Conservation (phyloP, 2,797 vertebrate genomes). For the Schizopygopsis malacanthus region DNA sequence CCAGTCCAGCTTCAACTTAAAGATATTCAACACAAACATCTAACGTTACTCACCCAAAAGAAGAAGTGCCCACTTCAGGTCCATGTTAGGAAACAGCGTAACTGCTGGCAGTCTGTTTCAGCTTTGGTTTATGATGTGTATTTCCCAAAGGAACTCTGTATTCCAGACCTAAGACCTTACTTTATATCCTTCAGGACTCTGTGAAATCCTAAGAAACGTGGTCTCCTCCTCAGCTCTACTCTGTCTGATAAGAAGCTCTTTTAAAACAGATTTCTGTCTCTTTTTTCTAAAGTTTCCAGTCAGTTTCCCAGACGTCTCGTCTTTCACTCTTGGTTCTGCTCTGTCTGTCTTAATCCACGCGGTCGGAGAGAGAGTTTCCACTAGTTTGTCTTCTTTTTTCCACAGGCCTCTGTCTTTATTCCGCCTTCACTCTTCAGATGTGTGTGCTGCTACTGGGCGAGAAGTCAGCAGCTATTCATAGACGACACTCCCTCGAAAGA, state of each 20-base stretch:
- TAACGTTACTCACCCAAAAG: slow-evolving; percentile 66
- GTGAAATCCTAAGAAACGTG: neutral
- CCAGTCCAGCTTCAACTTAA: neutral
- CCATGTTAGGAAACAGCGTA: slow-evolving; percentile 58
- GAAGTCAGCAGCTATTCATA: slow-evolving; percentile 24
- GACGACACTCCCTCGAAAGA: slow-evolving; percentile 43
- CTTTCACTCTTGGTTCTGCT: slow-evolving; percentile 52
- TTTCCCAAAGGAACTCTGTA: neutral
- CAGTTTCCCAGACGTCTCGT: slow-evolving; percentile 54
- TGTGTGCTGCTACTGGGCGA: slow-evolving; percentile 67
- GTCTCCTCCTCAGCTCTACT: neutral
- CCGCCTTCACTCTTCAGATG: slow-evolving; percentile 52
- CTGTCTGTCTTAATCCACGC: slow-evolving; percentile 23
- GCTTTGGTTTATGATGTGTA: neutral
- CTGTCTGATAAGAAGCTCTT: neutral
- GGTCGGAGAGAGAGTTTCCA: slow-evolving; percentile 25
- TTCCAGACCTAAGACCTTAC: neutral
- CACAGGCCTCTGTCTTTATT: neutral
- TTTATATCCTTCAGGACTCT: neutral
- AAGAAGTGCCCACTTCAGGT: slow-evolving; percentile 57
- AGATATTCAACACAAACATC: neutral
- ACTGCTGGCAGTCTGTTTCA: slow-evolving; percentile 2
- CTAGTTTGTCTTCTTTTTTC: neutral
- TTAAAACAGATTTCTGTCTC: neutral
- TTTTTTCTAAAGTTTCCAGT: neutral